These are phyloP conservation scores for Pheosia tremula DNA, from an alignment of 2,888 invertebrate species.

Conservation along the genomic window DNA sequence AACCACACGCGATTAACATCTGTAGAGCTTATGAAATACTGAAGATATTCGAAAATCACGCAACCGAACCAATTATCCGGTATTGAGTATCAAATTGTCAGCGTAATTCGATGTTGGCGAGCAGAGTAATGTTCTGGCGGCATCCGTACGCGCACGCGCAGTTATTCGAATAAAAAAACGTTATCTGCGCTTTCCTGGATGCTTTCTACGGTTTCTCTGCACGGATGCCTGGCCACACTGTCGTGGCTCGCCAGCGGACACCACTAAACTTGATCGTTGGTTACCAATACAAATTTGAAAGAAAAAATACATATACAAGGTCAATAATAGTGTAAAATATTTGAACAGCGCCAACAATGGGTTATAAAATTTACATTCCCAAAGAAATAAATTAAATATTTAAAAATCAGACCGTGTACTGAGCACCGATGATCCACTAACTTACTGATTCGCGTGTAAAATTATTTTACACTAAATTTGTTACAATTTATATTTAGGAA, in stretches of 20 bases:
- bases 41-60: conserved; percentile 13
- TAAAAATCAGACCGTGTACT: too few relatives aligned
- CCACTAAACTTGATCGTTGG: not conserved
- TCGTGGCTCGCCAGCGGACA: conserved; percentile 18
- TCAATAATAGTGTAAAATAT: too few relatives aligned
- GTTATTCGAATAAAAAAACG: conserved; percentile 65
- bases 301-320: too few relatives aligned
- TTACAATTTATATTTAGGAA: too few relatives aligned
- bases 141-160: conserved; percentile 45
- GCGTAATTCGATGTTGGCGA: conserved; percentile 23
- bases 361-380: too few relatives aligned
- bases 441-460: too few relatives aligned
- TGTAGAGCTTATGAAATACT: not conserved
- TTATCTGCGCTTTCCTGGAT: conserved; percentile 23
- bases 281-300: not conserved
- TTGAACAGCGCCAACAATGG: too few relatives aligned
- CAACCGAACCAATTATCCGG: conserved; percentile 32
- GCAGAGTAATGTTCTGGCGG: conserved; percentile 12
- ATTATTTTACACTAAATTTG: too few relatives aligned
- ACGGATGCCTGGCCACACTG: conserved; percentile 65
- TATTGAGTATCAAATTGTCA: conserved; percentile 39
- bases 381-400: too few relatives aligned
- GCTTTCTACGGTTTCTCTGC: conserved; percentile 77
- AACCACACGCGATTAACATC: conserved; percentile 10
- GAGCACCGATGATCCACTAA: too few relatives aligned